Base-by-base conservation (phyloP, 2,888 invertebrate genomes). In the Cantharis flavilabris region DNA sequence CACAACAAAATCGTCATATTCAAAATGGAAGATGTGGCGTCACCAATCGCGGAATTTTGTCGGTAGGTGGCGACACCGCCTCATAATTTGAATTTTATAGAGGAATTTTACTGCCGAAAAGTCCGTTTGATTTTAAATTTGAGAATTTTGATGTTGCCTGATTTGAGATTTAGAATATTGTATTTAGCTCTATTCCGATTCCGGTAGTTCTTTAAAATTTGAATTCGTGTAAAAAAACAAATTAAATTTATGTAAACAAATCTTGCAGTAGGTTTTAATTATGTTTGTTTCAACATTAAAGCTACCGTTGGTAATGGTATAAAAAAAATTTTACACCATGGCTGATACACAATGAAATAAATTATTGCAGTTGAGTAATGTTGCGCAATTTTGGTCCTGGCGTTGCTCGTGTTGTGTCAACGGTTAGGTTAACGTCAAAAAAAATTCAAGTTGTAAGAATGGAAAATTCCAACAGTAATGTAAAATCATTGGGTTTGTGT, bases 401-500 rank as follows among this genome's bases (percentile, higher is more conserved):
- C 49, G 7, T 49, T n/a, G 7, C 49, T 49, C 49, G n/a, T 9
- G n/a, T 49, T 49, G 7, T 49, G n/a, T 49, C 7, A 49, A n/a
- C 13, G 49, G n/a, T 49, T 49, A 49, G n/a, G n/a, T 49, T n/a
- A 49, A 49, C 49, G 49, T 49, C 49, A 49, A 49, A 49, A 49
- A n/a, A n/a, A 49, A n/a, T 49, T n/a, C 13, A 9, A 49, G 7
- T n/a, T 49, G 2, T n/a, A 49, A n/a, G 7, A 49, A 49, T 49
- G 49, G 49, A 49, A n/a, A n/a, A 9, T 49, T n/a, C n/a, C 4
- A 49, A 7, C 5, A n/a, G 9, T 9, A 49, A 49, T n/a, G 2
- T 92, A 79, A 92, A 94, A 83, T 96, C 98, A 63, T 89, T 99
- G 76, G 96, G 98, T 16, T 88, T 99, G 62, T 97, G 97, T 86